These are phyloP conservation scores for Idaea straminata DNA, from an alignment of 2,888 invertebrate genomes.

Conservation along the genomic window DNA sequence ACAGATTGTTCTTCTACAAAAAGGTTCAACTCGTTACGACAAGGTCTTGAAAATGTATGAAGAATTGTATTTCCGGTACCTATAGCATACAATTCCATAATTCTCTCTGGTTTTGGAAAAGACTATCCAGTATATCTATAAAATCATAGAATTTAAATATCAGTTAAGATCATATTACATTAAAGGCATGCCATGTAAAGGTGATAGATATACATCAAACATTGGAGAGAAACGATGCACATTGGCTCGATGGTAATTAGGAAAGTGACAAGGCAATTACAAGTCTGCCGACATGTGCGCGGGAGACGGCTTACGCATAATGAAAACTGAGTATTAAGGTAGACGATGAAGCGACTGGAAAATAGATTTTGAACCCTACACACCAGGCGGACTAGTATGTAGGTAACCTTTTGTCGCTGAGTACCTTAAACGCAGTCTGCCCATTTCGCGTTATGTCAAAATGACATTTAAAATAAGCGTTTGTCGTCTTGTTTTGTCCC, in stretches of 20 bases:
- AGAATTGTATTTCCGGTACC: background rate
- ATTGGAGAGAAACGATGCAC: conserved; percentile 46
- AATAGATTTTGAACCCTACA: background rate
- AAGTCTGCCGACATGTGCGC: conserved; percentile 49
- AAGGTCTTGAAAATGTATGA: too few species aligned
- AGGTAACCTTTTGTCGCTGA: background rate
- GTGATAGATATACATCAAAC: conserved; percentile 56
- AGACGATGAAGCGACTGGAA: conserved; percentile 20
- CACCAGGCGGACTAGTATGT: background rate
- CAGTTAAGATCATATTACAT: background rate
- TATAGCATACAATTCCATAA: background rate
- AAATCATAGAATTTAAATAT: conserved; percentile 6
- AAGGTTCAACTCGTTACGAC: too few species aligned
- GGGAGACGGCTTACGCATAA: conserved; percentile 41
- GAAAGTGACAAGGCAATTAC: conserved; percentile 75
- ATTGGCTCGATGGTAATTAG: conserved; percentile 57
- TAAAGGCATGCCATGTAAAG: conserved; percentile 43
- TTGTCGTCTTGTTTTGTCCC: too few species aligned
- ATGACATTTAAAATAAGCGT: too few species aligned
- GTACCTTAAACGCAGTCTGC: background rate
- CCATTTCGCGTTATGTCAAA: too few species aligned
- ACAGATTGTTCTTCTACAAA: too few species aligned
- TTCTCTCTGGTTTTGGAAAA: background rate
- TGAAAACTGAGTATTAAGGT: conserved; percentile 23
- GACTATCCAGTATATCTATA: background rate